Evolutionary conservation across 2,888 invertebrate species (phyloP).

Genomic region (Clusia tigrina): DNA sequence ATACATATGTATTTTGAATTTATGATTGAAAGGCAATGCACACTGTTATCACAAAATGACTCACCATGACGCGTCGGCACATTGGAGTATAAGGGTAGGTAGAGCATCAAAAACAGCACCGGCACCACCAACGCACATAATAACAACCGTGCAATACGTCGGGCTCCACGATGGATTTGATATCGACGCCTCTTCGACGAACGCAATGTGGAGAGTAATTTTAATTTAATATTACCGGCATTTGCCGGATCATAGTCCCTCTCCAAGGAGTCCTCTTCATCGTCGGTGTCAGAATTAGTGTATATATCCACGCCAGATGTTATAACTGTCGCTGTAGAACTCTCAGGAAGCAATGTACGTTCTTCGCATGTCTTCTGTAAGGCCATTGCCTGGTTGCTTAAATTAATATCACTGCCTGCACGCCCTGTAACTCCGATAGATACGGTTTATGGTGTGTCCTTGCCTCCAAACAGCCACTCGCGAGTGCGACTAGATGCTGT

Average conservation of each 20-base stretch:
- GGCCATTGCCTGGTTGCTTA: too few relatives aligned
- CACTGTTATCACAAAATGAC: slow-evolving; percentile 17
- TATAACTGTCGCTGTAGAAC: too few relatives aligned
- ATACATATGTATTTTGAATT: slow-evolving; percentile 10
- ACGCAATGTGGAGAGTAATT: background rate
- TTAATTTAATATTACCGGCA: background rate
- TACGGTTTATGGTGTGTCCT: too few relatives aligned
- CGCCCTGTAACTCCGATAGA: too few relatives aligned
- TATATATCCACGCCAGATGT: too few relatives aligned
- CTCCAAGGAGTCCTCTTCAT: background rate
- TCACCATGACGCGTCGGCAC: slow-evolving; percentile 54
- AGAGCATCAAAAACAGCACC: slow-evolving; percentile 46
- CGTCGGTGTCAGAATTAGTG: too few relatives aligned
- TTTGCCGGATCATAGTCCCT: background rate
- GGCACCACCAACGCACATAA: slow-evolving; percentile 43
- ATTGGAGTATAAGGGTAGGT: slow-evolving; percentile 54
- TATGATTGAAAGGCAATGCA: background rate
- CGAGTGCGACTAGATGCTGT: too few relatives aligned
- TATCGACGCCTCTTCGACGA: slow-evolving; percentile 30
- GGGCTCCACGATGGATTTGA: slow-evolving; percentile 47
- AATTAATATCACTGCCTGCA: too few relatives aligned
- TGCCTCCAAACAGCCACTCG: too few relatives aligned
- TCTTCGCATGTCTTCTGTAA: too few relatives aligned
- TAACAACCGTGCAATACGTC: slow-evolving; percentile 44
- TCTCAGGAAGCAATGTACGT: too few relatives aligned